A percentile compares a stretch with the other conserved stretches of the same genome.
These are phyloP conservation scores for Ginglymostoma cirratum DNA, from an alignment of 2,113 vertebrate species.

Conservation along the genomic window DNA sequence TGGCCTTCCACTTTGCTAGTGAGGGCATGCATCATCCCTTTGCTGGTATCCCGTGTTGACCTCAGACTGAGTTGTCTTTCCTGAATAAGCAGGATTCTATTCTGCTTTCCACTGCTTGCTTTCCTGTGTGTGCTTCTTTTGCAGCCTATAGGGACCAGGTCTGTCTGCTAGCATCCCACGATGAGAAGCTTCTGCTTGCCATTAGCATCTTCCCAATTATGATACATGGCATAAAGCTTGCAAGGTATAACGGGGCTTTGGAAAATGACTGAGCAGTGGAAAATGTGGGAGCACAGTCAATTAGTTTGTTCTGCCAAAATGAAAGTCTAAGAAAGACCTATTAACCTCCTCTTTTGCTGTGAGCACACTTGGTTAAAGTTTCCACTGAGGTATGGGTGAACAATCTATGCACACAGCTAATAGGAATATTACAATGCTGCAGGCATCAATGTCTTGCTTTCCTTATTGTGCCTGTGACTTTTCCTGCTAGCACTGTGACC, in stretches of 20 bases:
- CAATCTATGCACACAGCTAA: neutral
- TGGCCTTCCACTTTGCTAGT: neutral
- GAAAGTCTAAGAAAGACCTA: neutral
- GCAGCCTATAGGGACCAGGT: neutral
- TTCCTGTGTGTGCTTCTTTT: slow-evolving; percentile 10
- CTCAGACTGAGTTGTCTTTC: slow-evolving; percentile 19
- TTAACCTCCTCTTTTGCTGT: neutral
- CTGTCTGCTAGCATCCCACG: neutral
- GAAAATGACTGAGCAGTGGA: neutral
- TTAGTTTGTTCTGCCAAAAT: neutral
- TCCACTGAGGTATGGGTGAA: neutral
- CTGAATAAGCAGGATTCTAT: neutral
- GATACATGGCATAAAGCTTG: neutral
- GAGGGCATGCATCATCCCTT: neutral
- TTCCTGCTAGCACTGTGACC: neutral
- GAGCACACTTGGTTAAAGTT: neutral
- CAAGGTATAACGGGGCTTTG: neutral
- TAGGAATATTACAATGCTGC: neutral
- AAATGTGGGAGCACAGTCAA: neutral
- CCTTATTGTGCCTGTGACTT: neutral
- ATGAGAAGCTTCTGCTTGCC: neutral
- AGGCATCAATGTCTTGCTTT: neutral
- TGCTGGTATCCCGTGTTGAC: neutral
- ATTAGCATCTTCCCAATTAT: neutral
- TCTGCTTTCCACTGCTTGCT: neutral